phyloP scores from a whole-genome alignment of 2,113 vertebrate genomes.

The Pogona vitticeps region DNA sequence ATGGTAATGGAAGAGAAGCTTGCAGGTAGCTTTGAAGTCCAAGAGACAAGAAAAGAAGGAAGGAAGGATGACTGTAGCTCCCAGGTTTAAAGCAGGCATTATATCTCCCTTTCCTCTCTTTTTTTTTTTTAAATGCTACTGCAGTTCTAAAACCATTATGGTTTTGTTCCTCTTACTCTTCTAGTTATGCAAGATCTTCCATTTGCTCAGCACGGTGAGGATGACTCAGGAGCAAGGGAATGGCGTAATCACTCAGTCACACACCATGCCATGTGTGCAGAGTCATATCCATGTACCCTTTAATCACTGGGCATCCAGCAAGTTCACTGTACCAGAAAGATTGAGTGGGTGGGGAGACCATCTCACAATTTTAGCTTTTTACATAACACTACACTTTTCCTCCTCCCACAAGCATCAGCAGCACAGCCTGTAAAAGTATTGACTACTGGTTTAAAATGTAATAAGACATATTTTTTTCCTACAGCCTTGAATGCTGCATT shows the following conservation, averaged over 20 bases:
- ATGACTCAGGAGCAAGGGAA: neutral
- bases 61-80: neutral
- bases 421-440: neutral
- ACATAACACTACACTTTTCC: too few species aligned
- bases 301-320: neutral
- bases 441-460: too few species aligned
- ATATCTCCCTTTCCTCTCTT: neutral
- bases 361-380: neutral
- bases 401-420: neutral
- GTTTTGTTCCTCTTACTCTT: neutral
- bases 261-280: neutral
- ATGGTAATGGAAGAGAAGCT: neutral
- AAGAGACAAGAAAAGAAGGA: neutral
- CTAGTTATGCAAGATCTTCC: neutral
- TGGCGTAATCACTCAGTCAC: neutral
- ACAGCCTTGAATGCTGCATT: too few species aligned
- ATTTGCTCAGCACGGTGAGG: neutral
- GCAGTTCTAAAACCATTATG: neutral
- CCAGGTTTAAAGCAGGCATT: neutral
- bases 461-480: too few species aligned
- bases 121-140: neutral
- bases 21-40: neutral
- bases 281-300: neutral
- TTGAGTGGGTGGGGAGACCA: neutral
- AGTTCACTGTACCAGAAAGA: neutral